Evolutionary conservation across 2,113 vertebrate species (phyloP), one percentile per base, ranked within the genome.

Genomic region (Varanus komodoensis): DNA sequence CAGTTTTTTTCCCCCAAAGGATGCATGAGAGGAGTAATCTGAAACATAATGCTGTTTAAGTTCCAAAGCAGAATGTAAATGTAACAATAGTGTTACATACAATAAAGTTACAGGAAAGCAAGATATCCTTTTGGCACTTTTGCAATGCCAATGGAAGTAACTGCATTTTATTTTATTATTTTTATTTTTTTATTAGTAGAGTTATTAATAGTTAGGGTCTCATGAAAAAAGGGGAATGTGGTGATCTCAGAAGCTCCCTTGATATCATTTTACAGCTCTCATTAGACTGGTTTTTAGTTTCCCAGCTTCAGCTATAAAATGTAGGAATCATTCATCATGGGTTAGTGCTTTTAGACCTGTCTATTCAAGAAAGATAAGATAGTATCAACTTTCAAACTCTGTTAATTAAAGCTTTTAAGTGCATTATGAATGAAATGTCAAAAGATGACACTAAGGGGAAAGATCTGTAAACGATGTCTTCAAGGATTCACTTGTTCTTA

Each of bases 371-470:
- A 89, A 93, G 89, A 93, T 67, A 94, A 95, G 87, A 88, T 89
- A 93, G 75, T 89, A 94, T 96, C 94, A 93, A 0, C 91, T 93
- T 90, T 94, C 90, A 86, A 25, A 88, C 29, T 71, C 81, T 67
- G 52, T 34, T 82, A 92, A 92, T 94, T 93, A 91, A 92, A 94
- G 94, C 93, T 94, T 95, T 95, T 93, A 91, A 87, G 83, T 91
- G 84, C n/a, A 3, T 78, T 61, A 12, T 87, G 83, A 93, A 86
- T 90, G 89, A 93, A 96, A 87, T 89, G 84, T 93, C 90, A 74
- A 93, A 84, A 87, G 89, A 89, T 87, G 87, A 67, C 78, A 90
- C 38, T 84, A 89, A 90, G 80, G 84, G 75, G 88, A 82, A 79
- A 90, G 54, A 87, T 93, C 87, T 93, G 61, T 71, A 89, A 93